These are phyloP conservation scores for Callorhinus ursinus DNA, from an alignment of 2,113 vertebrate species.

Conservation along the genomic window DNA sequence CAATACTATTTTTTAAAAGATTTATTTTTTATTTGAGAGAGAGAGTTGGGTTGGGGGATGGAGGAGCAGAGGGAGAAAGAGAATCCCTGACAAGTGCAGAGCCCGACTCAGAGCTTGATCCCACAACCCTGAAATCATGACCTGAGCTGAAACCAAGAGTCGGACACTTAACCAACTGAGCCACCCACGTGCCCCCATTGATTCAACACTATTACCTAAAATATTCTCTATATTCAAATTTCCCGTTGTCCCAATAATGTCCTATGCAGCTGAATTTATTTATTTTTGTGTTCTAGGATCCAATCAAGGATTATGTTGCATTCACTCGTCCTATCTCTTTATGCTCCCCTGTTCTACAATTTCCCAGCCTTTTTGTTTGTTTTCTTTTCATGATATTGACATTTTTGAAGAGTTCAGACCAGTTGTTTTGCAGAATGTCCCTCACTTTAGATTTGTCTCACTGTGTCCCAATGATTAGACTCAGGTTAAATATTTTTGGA, in stretches of 20 bases:
- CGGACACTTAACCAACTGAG: background rate
- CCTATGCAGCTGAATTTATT: background rate
- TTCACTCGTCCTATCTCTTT: background rate
- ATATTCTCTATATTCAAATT: slow-evolving; percentile 7
- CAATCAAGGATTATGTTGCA: slow-evolving; percentile 2
- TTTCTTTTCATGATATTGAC: background rate
- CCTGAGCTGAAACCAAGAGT: background rate
- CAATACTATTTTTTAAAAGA: too few species aligned
- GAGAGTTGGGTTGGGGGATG: background rate
- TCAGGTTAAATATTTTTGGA: slow-evolving; percentile 31
- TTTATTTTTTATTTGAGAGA: background rate
- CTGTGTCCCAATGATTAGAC: background rate
- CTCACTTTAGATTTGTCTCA: background rate
- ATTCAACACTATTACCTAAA: slow-evolving; percentile 2
- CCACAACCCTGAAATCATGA: background rate
- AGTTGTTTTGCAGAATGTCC: background rate
- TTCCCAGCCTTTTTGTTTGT: background rate
- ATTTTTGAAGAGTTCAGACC: background rate
- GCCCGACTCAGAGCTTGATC: fast-evolving
- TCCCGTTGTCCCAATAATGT: background rate
- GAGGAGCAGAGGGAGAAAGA: background rate
- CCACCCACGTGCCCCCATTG: background rate
- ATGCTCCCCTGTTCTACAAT: background rate
- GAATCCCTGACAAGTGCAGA: background rate
- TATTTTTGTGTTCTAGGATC: background rate